Evolutionary conservation across 2,797 vertebrate genomes (phyloP), one percentile per base, ranked within the genome.

Genomic region (Sebastolobus alascanus): DNA sequence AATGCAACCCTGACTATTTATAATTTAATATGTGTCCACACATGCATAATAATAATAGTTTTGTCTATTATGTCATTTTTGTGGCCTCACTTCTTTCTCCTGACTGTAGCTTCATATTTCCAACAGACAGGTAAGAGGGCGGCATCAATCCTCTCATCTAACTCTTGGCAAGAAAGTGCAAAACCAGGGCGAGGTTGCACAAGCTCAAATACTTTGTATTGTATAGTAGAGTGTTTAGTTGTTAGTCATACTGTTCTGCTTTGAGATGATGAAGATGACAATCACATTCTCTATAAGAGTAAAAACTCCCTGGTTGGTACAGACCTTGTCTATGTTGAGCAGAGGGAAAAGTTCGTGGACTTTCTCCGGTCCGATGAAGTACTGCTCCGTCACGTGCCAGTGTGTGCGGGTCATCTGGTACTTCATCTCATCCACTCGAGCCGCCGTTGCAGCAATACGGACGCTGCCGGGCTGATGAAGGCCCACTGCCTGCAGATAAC

Each of bases 391-490:
- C 58, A 96, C 94, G 16, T 99, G 97, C 98, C 99, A 99, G 89
- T 96, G 96, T 5, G 95, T 92, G 18, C 98, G 96, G 40, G 96
- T 96, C 98, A 98, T 99, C 90, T 99, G 98, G 92, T 99, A 99
- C 87, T 90, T 97, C 91, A 99, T 97, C 93, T 99, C 98, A 68
- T 99, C 98, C 70, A 99, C 97, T 13, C 98, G 96, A 56, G 96
- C 94, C 0, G 96, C 68, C 0, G 97, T 98, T 0, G 97, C 96
- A 6, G 98, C 98, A 61, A 99, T 96, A 40, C 98, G 96, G 80
- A 99, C 95, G 86, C 99, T 99, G 79, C 99, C 98, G 3, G 99
- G 98, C 75, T 97, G 96, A 92, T 99, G 99, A 79, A 99, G 97
- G 12, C 98, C 97, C 70, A 99, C 97, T 0, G 95, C 95, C 99